These are phyloP conservation scores for Tanypteryx hageni DNA, from an alignment of 2,888 invertebrate genomes.

Conservation along the genomic window DNA sequence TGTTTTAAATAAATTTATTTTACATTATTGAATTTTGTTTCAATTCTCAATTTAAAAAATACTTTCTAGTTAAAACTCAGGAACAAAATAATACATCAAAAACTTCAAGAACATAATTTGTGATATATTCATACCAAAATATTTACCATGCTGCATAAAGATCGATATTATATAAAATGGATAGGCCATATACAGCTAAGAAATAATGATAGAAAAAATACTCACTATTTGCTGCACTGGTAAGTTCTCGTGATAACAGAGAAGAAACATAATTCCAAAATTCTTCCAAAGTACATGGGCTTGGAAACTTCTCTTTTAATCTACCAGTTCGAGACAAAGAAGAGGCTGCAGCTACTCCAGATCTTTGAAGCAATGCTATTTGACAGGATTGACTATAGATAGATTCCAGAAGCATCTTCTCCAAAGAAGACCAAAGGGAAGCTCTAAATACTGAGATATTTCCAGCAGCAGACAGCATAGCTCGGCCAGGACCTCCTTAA, in stretches of 20 bases:
- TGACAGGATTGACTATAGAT: slow-evolving; percentile 52
- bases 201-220: too few relatives aligned
- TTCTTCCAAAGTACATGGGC: slow-evolving; percentile 74
- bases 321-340: slow-evolving; percentile 18
- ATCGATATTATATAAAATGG: too few relatives aligned
- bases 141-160: too few relatives aligned
- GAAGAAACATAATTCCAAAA: slow-evolving; percentile 80
- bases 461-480: slow-evolving; percentile 78
- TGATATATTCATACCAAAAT: too few relatives aligned
- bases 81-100: too few relatives aligned
- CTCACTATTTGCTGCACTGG: slow-evolving; percentile 75
- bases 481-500: slow-evolving; percentile 78
- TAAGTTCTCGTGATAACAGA: slow-evolving; percentile 75
- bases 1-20: too few relatives aligned
- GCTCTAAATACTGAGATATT: slow-evolving; percentile 80
- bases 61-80: too few relatives aligned
- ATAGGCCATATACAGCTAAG: too few relatives aligned
- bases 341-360: slow-evolving; percentile 41
- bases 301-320: slow-evolving; percentile 74
- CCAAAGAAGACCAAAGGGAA: slow-evolving; percentile 92
- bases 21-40: too few relatives aligned
- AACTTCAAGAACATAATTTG: too few relatives aligned
- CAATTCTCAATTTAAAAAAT: too few relatives aligned
- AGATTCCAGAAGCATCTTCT: slow-evolving; percentile 82
- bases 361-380: slow-evolving; percentile 47